A percentile compares a stretch with the other conserved stretches of the same genome.
These are phyloP conservation scores for Zapus hudsonius DNA, from an alignment of 2,113 vertebrate species.

Conservation along the genomic window DNA sequence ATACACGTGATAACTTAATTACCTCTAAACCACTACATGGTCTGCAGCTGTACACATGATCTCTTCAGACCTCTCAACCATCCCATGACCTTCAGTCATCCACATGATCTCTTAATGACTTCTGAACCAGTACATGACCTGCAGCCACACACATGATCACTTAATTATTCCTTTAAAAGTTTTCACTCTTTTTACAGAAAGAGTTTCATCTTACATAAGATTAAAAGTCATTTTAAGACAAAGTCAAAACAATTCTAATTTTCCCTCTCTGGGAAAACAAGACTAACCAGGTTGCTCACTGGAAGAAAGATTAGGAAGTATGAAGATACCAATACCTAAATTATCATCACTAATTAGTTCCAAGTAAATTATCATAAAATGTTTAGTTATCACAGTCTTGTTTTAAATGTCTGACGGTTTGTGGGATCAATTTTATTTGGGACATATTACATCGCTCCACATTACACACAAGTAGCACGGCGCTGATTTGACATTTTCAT, in stretches of 20 bases:
- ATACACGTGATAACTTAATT: no score
- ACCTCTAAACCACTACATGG: no score
- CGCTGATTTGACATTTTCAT: neutral
- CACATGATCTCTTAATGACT: no score
- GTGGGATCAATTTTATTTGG: neutral
- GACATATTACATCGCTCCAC: neutral
- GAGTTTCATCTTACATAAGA: neutral
- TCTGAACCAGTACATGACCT: no score
- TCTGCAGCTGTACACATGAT: no score
- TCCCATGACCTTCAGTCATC: no score
- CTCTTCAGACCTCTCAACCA: no score
- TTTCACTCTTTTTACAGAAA: neutral
- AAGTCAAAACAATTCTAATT: slow-evolving; percentile 9
- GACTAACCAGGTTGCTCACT: neutral
- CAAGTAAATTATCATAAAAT: neutral
- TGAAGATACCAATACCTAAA: neutral
- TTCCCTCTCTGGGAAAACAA: neutral
- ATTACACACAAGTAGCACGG: neutral
- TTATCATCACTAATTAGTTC: neutral
- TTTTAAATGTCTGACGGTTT: slow-evolving; percentile 3
- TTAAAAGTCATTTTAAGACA: neutral
- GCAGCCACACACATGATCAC: neutral
- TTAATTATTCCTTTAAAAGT: neutral
- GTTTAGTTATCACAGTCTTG: neutral
- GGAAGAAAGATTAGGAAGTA: neutral